Base-by-base conservation (phyloP, 2,888 invertebrate genomes). In the Eilema caniola region DNA sequence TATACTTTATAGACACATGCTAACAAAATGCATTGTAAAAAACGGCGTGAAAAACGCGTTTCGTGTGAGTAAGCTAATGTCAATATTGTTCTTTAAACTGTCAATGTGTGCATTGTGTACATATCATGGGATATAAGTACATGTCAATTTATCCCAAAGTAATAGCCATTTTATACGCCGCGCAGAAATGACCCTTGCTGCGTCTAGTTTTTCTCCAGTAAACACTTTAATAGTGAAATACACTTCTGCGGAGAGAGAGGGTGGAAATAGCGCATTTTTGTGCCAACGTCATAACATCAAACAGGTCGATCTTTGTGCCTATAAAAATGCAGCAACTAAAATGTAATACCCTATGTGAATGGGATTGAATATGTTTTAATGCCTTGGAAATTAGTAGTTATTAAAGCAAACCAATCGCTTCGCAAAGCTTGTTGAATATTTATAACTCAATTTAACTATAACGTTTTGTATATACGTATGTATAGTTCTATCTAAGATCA, bases 401-500 rank as follows among this genome's bases (percentile, higher is more conserved):
- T 12, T 4, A 33, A 62, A 53, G 53, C 53, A 53, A 53, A 53
- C 53, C n/a, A 62, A 12, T 61, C 62, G 33, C 61, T 61, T 61
- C 23, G 62, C 23, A n/a, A 62, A 62, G 23, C 23, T 33, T 37
- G 23, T 62, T 62, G 62, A n/a, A 33, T 23, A 37, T 37, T 53
- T 10, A 37, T 62, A 3, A 23, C 37, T 24, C 14, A 31, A 14
- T 23, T n/a, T 11, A 10, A 31, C 12, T 11, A 33, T 33, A 23
- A 33, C 23, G n/a, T 61, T 12, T 61, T 76, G 67, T n/a, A n/a
- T n/a, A n/a, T n/a, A n/a, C n/a, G n/a, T n/a, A n/a, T n/a, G n/a
- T n/a, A 61, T 69, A 12, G 12, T 71, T 77, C 75, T 83, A 82
- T 79, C 79, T 83, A 83, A 81, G 71, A 81, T 83, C 85, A 85